Evolutionary conservation across 2,888 invertebrate species (phyloP).

Genomic region (Melanophora roralis): DNA sequence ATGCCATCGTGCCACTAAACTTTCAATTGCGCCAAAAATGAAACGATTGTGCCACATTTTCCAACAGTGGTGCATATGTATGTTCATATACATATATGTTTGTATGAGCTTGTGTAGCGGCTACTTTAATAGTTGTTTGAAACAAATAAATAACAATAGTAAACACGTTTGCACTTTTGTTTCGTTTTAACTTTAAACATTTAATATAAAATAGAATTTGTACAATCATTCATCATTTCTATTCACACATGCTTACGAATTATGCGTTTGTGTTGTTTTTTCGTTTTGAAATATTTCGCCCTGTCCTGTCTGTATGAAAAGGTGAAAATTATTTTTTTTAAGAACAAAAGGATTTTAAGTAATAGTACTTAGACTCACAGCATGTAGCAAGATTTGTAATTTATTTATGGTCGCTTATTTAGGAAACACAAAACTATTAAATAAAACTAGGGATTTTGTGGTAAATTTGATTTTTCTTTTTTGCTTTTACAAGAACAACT

Average conservation of each 20-base stretch:
- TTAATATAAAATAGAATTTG: constrained; percentile 18
- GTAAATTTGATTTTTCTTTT: constrained; percentile 40
- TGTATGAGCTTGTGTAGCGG: too few species aligned
- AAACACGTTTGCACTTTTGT: constrained; percentile 3
- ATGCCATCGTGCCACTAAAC: too few species aligned
- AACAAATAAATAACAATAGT: constrained; percentile 34
- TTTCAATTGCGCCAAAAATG: too few species aligned
- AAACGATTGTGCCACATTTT: too few species aligned
- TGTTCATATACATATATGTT: too few species aligned
- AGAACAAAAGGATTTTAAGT: constrained; percentile 58
- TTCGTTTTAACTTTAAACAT: constrained; percentile 17
- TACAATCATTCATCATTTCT: constrained; percentile 32
- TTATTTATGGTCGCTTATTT: constrained; percentile 49
- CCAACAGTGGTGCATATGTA: too few species aligned
- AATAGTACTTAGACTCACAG: constrained; percentile 69
- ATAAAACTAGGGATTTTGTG: constrained; percentile 45
- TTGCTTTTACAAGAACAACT: not conserved
- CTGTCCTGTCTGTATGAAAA: constrained; percentile 38
- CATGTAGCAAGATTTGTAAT: constrained; percentile 46
- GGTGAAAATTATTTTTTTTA: constrained; percentile 54
- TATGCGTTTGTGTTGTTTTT: not conserved
- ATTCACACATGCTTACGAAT: not conserved
- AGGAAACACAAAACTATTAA: constrained; percentile 28
- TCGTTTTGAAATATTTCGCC: not conserved
- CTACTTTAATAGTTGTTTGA: constrained; percentile 24